A percentile compares a stretch with the other conserved stretches of the same genome.
These are phyloP conservation scores for Mobula birostris DNA, from an alignment of 2,113 vertebrate species.

Conservation along the genomic window DNA sequence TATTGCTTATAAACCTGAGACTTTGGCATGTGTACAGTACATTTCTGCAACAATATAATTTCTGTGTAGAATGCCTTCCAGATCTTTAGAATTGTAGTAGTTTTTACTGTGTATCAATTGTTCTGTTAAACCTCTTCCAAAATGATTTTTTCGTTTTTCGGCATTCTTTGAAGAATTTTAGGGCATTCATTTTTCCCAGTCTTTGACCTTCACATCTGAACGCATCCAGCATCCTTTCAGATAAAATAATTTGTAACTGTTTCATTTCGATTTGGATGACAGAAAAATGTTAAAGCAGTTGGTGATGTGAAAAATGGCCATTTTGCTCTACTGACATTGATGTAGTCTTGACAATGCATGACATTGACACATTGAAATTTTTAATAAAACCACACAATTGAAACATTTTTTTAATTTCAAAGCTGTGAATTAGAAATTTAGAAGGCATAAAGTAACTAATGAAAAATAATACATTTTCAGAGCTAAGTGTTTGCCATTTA, in stretches of 20 bases:
- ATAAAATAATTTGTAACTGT: not conserved
- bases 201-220: not conserved
- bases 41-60: conserved; percentile 29
- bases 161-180: not conserved
- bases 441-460: conserved; percentile 12
- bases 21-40: conserved; percentile 24
- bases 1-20: conserved; percentile 31
- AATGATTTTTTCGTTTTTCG: not conserved
- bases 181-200: not conserved
- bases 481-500: conserved; percentile 24
- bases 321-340: not conserved
- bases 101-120: not conserved
- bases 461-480: not conserved
- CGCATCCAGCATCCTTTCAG: not conserved
- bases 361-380: not conserved
- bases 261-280: not conserved
- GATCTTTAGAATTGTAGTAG: conserved; percentile 7
- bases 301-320: not conserved
- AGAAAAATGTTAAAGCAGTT: not conserved
- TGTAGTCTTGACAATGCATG: not conserved
- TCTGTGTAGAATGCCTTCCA: conserved; percentile 13
- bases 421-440: conserved; percentile 10
- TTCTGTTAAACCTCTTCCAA: not conserved
- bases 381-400: not conserved
- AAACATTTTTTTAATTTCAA: not conserved